Conservation (phyloP, 2,888 invertebrate species). For the Asteroscopus sphinx region DNA sequence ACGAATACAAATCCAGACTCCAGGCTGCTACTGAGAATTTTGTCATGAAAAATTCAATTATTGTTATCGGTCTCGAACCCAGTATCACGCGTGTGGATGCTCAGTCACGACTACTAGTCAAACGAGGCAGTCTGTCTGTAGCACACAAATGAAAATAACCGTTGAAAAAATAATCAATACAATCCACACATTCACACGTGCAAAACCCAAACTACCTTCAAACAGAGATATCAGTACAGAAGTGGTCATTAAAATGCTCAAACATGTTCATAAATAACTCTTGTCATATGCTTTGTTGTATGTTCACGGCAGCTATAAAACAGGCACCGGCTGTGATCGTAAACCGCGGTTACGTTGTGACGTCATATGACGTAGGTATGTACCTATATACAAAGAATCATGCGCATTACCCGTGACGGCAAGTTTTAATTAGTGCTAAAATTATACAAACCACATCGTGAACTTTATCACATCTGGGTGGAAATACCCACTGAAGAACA, state of each 20-base stretch:
- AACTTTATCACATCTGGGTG: background rate
- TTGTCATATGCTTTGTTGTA: constrained; percentile 45
- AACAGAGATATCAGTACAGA: constrained; percentile 23
- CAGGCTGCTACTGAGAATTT: no score
- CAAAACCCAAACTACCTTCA: constrained; percentile 15
- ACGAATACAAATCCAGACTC: no score
- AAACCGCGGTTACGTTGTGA: constrained; percentile 40
- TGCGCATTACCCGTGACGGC: constrained; percentile 5
- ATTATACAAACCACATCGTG: background rate
- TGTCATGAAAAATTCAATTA: no score
- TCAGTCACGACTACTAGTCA: no score
- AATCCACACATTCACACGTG: background rate
- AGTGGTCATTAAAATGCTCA: constrained; percentile 34
- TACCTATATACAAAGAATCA: background rate
- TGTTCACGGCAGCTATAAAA: constrained; percentile 52
- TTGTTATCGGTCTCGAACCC: no score
- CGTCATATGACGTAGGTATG: constrained; percentile 21
- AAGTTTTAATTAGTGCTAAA: background rate
- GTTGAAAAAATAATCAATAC: background rate
- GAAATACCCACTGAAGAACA: background rate
- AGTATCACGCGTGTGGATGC: no score
- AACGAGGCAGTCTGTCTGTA: no score
- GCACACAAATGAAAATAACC: no score
- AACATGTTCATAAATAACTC: constrained; percentile 41
- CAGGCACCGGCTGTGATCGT: constrained; percentile 31